Evolutionary conservation across 2,888 invertebrate genomes (phyloP).

Genomic region (Lamellibrachia columna): DNA sequence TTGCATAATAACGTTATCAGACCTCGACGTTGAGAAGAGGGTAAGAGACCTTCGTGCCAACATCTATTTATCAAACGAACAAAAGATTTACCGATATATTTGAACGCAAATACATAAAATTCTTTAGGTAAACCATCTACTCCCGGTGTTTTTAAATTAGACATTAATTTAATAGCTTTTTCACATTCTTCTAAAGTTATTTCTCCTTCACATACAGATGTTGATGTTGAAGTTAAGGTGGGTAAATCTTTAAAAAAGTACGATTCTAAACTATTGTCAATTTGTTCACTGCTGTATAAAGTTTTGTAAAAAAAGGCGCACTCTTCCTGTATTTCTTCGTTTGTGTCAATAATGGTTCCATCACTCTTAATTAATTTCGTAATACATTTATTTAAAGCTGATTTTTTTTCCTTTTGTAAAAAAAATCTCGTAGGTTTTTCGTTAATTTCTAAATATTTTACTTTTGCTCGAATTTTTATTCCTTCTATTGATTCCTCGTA

Average conservation of each 20-base stretch:
- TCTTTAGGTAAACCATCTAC: too few relatives aligned
- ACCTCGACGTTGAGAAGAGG: conserved; percentile 6
- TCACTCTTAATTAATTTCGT: neutral
- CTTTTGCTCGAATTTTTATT: neutral
- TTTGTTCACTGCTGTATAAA: neutral
- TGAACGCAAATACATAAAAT: too few relatives aligned
- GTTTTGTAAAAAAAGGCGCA: neutral
- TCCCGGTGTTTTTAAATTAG: conserved; percentile 13
- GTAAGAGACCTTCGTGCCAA: neutral
- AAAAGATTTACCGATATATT: neutral
- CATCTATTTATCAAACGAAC: neutral
- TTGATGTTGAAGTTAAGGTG: neutral
- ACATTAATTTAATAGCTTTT: neutral
- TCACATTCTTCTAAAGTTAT: neutral
- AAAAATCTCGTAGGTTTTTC: neutral
- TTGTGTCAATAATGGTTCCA: neutral
- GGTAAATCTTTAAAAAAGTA: neutral
- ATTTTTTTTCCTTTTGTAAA: too few relatives aligned
- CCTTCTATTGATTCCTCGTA: neutral
- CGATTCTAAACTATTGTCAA: neutral
- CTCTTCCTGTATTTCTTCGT: neutral
- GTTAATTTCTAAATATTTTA: neutral
- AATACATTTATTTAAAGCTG: too few relatives aligned
- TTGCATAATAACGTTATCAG: neutral
- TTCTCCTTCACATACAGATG: neutral